A percentile compares a stretch with the other conserved stretches of the same genome.
These are phyloP conservation scores for Melanostoma mellinum DNA, from an alignment of 2,888 invertebrate genomes.

Conservation along the genomic window DNA sequence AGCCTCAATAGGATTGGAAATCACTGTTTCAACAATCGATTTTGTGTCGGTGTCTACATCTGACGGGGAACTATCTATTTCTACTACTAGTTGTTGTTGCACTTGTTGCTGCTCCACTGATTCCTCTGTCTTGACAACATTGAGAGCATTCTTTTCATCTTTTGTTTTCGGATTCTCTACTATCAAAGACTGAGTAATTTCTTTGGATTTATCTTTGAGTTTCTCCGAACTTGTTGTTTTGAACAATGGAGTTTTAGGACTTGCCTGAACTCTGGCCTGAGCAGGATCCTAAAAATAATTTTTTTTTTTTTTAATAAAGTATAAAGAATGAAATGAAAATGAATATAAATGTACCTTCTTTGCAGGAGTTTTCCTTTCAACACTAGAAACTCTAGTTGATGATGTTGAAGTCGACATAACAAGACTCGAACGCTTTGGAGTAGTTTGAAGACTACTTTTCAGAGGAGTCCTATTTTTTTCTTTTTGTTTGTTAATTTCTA, in stretches of 20 bases:
- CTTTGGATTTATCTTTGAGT: slow-evolving; percentile 75
- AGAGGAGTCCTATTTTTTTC: slow-evolving; percentile 83
- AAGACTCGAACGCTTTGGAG: slow-evolving; percentile 81
- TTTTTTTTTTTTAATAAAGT: background rate
- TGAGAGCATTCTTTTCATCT: slow-evolving; percentile 81
- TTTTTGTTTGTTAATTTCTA: slow-evolving; percentile 80
- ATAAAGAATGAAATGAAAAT: background rate
- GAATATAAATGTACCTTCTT: slow-evolving; percentile 76
- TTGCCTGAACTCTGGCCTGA: slow-evolving; percentile 76
- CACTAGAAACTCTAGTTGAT: slow-evolving; percentile 78
- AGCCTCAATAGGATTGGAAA: slow-evolving; percentile 49
- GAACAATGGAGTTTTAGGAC: slow-evolving; percentile 74
- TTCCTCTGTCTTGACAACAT: slow-evolving; percentile 79
- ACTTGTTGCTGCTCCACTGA: slow-evolving; percentile 48
- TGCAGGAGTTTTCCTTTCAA: slow-evolving; percentile 79
- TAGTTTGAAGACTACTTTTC: slow-evolving; percentile 80
- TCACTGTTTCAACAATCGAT: slow-evolving; percentile 50
- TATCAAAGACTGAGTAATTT: slow-evolving; percentile 68
- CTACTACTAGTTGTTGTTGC: slow-evolving; percentile 30
- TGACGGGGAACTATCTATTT: slow-evolving; percentile 52
- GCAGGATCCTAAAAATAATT: slow-evolving; percentile 69
- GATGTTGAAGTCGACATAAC: slow-evolving; percentile 79
- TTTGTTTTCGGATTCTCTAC: slow-evolving; percentile 79
- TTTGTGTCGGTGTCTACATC: slow-evolving; percentile 60
- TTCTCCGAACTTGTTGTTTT: slow-evolving; percentile 76